A percentile compares a stretch with the other conserved stretches of the same genome.
phyloP scores from a whole-genome alignment of 2,113 vertebrate genomes.

The Candoia aspera region DNA sequence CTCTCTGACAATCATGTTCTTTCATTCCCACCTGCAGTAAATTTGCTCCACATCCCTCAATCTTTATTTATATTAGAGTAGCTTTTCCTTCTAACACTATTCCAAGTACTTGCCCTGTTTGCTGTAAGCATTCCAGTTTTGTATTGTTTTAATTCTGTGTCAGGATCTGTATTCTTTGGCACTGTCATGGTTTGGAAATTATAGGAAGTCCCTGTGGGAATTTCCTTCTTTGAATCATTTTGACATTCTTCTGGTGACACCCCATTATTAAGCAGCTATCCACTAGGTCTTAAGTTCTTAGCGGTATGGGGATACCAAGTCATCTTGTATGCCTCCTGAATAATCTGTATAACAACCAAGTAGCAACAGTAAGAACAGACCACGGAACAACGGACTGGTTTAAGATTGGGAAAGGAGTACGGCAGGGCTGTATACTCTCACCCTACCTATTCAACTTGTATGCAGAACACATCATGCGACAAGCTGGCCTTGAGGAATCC shows the following conservation, averaged over 20 bases:
- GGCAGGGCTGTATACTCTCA: too few relatives aligned
- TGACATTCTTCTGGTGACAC: not conserved
- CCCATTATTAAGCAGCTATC: not conserved
- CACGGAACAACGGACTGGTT: too few relatives aligned
- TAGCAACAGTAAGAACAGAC: too few relatives aligned
- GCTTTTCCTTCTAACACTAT: slow-evolving; percentile 34
- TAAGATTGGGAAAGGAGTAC: too few relatives aligned
- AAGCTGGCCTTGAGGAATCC: too few relatives aligned
- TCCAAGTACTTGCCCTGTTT: slow-evolving; percentile 59
- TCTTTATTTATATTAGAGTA: not conserved
- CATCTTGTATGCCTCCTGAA: too few relatives aligned
- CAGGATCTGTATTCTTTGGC: slow-evolving; percentile 65
- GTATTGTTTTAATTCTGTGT: slow-evolving; percentile 38
- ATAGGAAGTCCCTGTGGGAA: slow-evolving; percentile 83
- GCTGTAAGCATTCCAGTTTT: slow-evolving; percentile 47
- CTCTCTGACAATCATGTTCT: slow-evolving; percentile 20
- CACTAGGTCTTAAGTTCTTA: too few relatives aligned
- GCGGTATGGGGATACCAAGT: too few relatives aligned
- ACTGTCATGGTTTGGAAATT: slow-evolving; percentile 74
- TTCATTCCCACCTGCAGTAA: slow-evolving; percentile 42
- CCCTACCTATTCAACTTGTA: too few relatives aligned
- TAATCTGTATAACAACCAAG: too few relatives aligned
- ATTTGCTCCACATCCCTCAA: slow-evolving; percentile 37
- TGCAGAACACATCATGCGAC: too few relatives aligned
- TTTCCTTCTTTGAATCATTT: slow-evolving; percentile 70